Conservation (phyloP, 1,140 invertebrate species). For the Aphelenchoides avenae region DNA sequence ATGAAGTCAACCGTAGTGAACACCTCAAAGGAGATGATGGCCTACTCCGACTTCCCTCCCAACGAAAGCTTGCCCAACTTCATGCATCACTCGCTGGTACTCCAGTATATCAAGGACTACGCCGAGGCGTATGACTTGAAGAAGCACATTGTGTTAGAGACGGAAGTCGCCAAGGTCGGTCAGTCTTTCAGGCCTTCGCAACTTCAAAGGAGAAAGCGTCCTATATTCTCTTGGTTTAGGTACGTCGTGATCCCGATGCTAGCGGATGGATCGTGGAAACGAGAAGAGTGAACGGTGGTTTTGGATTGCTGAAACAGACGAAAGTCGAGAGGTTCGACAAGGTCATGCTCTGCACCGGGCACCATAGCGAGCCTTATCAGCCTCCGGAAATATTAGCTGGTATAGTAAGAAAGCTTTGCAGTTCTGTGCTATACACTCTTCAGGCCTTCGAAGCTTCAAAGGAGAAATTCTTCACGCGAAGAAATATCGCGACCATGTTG, state of each 20-base stretch:
- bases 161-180: slow-evolving; percentile 56
- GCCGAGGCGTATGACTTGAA: slow-evolving; percentile 60
- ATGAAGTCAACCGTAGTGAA: slow-evolving; percentile 63
- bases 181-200: slow-evolving; percentile 17
- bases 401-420: background rate
- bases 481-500: slow-evolving; percentile 58
- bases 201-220: slow-evolving; percentile 11
- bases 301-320: background rate
- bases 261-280: slow-evolving; percentile 31
- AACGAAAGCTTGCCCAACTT: slow-evolving; percentile 62
- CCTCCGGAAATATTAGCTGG: slow-evolving; percentile 57
- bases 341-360: slow-evolving; percentile 61
- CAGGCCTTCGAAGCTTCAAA: slow-evolving; percentile 60
- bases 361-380: slow-evolving; percentile 60
- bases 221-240: slow-evolving; percentile 15
- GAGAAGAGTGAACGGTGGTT: background rate
- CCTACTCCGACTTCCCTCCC: slow-evolving; percentile 64
- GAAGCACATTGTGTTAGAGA: slow-evolving; percentile 57
- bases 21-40: slow-evolving; percentile 64
- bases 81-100: slow-evolving; percentile 62
- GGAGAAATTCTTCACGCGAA: slow-evolving; percentile 63
- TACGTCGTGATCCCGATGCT: slow-evolving; percentile 14
- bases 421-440: slow-evolving; percentile 18
- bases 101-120: slow-evolving; percentile 62
- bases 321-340: slow-evolving; percentile 42